phyloP scores from a whole-genome alignment of 2,113 vertebrate genomes.

The Ellobius talpinus region DNA sequence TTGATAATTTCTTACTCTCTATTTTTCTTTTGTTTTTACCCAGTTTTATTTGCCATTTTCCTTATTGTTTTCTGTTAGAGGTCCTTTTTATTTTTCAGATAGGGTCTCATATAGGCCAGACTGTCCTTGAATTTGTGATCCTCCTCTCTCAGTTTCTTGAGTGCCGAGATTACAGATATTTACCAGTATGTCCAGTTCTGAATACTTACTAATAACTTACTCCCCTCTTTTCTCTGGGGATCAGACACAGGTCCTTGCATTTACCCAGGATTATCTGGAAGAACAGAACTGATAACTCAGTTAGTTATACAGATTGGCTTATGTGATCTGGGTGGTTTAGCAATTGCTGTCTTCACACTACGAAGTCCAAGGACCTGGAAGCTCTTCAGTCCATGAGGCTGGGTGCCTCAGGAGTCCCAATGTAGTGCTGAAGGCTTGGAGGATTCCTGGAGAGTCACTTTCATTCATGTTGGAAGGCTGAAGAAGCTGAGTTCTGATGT shows the following conservation, averaged over 20 bases:
- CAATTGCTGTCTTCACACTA: no score
- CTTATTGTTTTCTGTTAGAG: neutral
- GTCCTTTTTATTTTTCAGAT: neutral
- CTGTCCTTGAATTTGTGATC: neutral
- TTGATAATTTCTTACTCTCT: constrained; percentile 46
- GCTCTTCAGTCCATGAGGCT: neutral
- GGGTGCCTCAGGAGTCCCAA: neutral
- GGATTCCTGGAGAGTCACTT: neutral
- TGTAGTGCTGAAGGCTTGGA: neutral
- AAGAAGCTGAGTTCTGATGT: neutral
- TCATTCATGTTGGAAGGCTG: neutral
- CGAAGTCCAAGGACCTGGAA: neutral
- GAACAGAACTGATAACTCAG: neutral
- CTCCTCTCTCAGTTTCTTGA: neutral
- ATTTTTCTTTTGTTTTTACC: neutral
- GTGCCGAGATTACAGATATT: neutral
- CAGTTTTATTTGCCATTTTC: neutral
- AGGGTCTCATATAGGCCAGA: neutral
- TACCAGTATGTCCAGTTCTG: neutral
- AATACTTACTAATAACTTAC: constrained; percentile 14
- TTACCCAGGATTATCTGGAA: neutral
- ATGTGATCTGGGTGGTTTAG: neutral
- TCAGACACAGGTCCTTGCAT: neutral
- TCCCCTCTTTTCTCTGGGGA: neutral
- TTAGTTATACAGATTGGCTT: neutral